phyloP scores from a whole-genome alignment of 2,113 vertebrate species.

The Nannobrachium achirus region DNA sequence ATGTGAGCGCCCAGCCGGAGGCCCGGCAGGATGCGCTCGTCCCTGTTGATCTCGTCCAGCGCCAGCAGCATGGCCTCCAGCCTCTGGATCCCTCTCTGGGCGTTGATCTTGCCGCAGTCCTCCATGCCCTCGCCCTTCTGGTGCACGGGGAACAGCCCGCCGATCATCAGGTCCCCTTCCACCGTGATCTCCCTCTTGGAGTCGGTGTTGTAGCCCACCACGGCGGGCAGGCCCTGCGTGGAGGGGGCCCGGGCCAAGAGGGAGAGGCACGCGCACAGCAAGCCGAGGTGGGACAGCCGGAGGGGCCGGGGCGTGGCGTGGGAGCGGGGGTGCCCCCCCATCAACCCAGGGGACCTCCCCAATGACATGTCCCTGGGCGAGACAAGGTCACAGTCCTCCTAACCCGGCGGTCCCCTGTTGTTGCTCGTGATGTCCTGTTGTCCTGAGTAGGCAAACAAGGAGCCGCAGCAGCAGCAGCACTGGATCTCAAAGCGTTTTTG shows the following conservation, averaged over 20 bases:
- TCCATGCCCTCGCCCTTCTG: slow-evolving; percentile 90
- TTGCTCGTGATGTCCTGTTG: slow-evolving; percentile 22
- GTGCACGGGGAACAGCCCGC: slow-evolving; percentile 95
- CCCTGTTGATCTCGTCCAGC: slow-evolving; percentile 92
- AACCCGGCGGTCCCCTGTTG: slow-evolving; percentile 32
- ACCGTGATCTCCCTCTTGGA: slow-evolving; percentile 91
- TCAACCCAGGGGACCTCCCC: slow-evolving; percentile 58
- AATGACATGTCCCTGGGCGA: slow-evolving; percentile 69
- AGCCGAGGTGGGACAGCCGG: slow-evolving; percentile 59
- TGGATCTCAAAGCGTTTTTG: slow-evolving; percentile 69
- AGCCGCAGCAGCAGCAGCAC: slow-evolving; percentile 35
- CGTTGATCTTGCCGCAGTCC: slow-evolving; percentile 95
- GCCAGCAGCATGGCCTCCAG: slow-evolving; percentile 98
- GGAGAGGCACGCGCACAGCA: slow-evolving; percentile 57
- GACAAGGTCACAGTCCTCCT: slow-evolving; percentile 48
- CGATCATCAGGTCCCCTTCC: slow-evolving; percentile 94
- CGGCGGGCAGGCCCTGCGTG: slow-evolving; percentile 62
- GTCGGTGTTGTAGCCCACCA: slow-evolving; percentile 70
- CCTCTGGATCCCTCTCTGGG: slow-evolving; percentile 96
- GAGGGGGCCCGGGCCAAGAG: slow-evolving; percentile 57
- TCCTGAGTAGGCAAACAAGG: slow-evolving; percentile 37
- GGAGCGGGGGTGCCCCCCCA: slow-evolving; percentile 63
- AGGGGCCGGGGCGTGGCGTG: slow-evolving; percentile 58
- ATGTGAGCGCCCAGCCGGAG: slow-evolving; percentile 92
- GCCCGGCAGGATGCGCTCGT: slow-evolving; percentile 88